Evolutionary conservation across 2,797 vertebrate genomes (phyloP).

Genomic region (Myoxocephalus aenaeus): DNA sequence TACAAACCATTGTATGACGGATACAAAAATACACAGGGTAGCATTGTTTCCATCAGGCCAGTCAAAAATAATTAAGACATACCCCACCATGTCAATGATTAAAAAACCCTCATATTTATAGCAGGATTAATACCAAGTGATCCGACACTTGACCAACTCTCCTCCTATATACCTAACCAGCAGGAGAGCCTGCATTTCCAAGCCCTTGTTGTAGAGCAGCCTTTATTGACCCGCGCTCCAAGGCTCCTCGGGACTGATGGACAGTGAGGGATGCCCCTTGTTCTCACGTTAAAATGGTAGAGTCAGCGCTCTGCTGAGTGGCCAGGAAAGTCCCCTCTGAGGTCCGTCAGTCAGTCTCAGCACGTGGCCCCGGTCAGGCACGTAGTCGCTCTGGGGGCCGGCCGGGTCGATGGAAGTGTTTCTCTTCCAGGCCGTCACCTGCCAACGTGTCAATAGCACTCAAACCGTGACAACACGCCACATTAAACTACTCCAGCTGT

Average conservation of each 20-base stretch:
- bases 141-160: slow-evolving; percentile 26
- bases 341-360: slow-evolving; percentile 1
- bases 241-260: slow-evolving; percentile 2
- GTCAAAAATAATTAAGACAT: not conserved
- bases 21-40: not conserved
- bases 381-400: slow-evolving; percentile 11
- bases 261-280: slow-evolving; percentile 51
- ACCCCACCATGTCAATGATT: not conserved
- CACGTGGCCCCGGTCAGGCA: not conserved
- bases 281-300: slow-evolving; percentile 27
- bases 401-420: slow-evolving; percentile 57
- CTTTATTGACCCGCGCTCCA: slow-evolving; percentile 29
- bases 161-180: slow-evolving; percentile 6
- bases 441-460: slow-evolving; percentile 54
- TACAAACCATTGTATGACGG: not conserved
- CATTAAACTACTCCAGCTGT: slow-evolving; percentile 39
- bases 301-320: slow-evolving; percentile 44
- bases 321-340: slow-evolving; percentile 24
- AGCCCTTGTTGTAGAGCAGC: slow-evolving; percentile 17
- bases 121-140: slow-evolving; percentile 16
- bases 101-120: slow-evolving; percentile 10
- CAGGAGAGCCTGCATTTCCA: slow-evolving; percentile 2
- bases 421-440: slow-evolving; percentile 42
- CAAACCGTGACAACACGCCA: slow-evolving; percentile 18
- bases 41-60: not conserved